Evolutionary conservation across 2,113 vertebrate genomes (phyloP), one percentile per base, ranked within the genome.

Genomic region (Gallinago media): DNA sequence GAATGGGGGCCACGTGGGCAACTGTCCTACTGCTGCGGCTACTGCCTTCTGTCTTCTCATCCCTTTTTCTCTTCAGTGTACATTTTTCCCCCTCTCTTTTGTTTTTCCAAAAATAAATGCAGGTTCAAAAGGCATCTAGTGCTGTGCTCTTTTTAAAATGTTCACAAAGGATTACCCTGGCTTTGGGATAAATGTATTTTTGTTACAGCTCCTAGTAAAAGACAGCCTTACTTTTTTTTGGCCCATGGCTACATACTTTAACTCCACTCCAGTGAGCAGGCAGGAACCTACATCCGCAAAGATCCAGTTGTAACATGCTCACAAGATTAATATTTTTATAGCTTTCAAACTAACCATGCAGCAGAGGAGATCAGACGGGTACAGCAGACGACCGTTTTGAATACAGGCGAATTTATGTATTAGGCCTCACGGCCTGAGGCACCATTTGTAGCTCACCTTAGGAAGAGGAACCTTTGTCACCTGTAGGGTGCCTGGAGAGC

Each of bases 301-400:
- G 14, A 92, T 55, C 95, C 75, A 96, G 95, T 81, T 16, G 42
- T 59, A 95, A 97, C 96, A 95, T 6, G 96, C 68, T 92, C 76
- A 42, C 0, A 2, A 74, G 88, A 86, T 91, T 70, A 70, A 4
- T 92, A 67, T 31, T 65, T 88, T 83, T 84, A 92, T 13, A 91
- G 79, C 55, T 92, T 80, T 86, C 85, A 77, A 80, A 71, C 12
- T 14, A 94, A 49, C 75, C 56, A 67, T 74, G 73, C 55, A 80
- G 20, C 32, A 94, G 78, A 61, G 73, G 83, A 54, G 56, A 80
- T 54, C 54, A 88, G 71, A 42, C 85, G 59, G n/a, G 47, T 70
- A 92, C 0, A 36, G 59, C 61, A 70, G 72, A 29, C 27, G 3
- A 42, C 29, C 29, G 23, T 71, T 77, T 32, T 70, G 62, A 88